Evolutionary conservation across 2,113 vertebrate genomes (phyloP).

Genomic region (Condylura cristata): DNA sequence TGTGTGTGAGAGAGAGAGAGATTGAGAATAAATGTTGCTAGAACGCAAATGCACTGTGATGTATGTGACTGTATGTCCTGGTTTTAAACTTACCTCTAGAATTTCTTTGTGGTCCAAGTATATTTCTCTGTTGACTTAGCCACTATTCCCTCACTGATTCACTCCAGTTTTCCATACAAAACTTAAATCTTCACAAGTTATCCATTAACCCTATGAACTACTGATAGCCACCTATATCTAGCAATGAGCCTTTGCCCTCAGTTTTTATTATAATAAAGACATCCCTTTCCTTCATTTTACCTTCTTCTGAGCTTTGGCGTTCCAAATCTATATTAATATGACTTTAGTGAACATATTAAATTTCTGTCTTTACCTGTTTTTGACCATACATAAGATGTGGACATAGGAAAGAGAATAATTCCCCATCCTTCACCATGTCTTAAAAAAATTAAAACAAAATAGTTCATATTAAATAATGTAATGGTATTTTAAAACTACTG

Average conservation of each 20-base stretch:
- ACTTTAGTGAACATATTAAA: background rate
- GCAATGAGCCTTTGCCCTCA: background rate
- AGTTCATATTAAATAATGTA: background rate
- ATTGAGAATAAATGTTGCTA: background rate
- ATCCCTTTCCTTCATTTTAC: background rate
- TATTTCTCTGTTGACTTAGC: background rate
- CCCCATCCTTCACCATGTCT: background rate
- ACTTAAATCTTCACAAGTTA: background rate
- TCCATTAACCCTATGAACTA: background rate
- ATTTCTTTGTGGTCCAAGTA: background rate
- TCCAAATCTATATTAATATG: background rate
- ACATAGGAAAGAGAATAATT: background rate
- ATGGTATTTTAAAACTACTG: background rate
- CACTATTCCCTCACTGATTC: background rate
- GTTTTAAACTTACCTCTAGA: background rate
- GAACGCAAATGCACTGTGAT: background rate
- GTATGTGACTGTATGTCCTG: too few species aligned
- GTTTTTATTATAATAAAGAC: background rate
- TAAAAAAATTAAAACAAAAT: background rate
- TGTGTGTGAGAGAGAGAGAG: background rate
- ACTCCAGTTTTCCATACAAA: background rate
- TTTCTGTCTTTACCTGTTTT: background rate
- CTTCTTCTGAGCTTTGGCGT: background rate
- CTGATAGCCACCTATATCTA: background rate
- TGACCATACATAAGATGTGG: background rate